Evolutionary conservation across 2,888 invertebrate species (phyloP).

Genomic region (Timandra comae): DNA sequence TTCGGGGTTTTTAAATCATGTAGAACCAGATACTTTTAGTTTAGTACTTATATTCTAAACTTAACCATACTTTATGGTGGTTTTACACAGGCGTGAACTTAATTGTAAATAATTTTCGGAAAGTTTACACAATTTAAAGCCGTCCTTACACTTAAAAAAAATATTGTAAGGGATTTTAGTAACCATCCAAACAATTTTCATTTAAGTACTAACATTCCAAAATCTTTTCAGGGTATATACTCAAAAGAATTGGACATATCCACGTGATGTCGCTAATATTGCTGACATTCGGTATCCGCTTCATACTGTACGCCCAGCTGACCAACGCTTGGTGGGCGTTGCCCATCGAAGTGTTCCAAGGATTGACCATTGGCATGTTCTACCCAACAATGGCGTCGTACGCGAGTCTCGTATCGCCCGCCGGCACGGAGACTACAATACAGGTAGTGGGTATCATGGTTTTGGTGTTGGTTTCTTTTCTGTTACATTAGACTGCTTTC

Average conservation of each 20-base stretch:
- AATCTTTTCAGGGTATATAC: slow-evolving; percentile 80
- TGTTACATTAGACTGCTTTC: no score
- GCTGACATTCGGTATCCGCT: slow-evolving; percentile 86
- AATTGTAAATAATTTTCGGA: no score
- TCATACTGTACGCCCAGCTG: slow-evolving; percentile 87
- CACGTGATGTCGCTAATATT: slow-evolving; percentile 90
- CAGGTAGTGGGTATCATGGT: no score
- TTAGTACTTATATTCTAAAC: no score
- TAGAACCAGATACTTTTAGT: no score
- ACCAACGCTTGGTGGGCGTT: slow-evolving; percentile 89
- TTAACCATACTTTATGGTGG: no score
- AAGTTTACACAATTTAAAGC: no score
- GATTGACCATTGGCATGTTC: slow-evolving; percentile 91
- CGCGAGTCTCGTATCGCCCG: slow-evolving; percentile 88
- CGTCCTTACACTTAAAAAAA: background rate
- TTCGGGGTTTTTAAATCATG: no score
- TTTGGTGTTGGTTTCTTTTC: no score
- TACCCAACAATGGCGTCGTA: slow-evolving; percentile 93
- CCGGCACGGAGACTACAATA: slow-evolving; percentile 90
- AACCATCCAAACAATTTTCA: background rate
- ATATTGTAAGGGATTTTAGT: background rate
- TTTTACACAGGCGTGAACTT: no score
- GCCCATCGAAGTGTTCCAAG: slow-evolving; percentile 90
- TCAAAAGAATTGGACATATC: slow-evolving; percentile 87
- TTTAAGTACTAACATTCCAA: no score